These are phyloP conservation scores for Clunio marinus DNA, from an alignment of 2,888 invertebrate genomes.

Conservation along the genomic window DNA sequence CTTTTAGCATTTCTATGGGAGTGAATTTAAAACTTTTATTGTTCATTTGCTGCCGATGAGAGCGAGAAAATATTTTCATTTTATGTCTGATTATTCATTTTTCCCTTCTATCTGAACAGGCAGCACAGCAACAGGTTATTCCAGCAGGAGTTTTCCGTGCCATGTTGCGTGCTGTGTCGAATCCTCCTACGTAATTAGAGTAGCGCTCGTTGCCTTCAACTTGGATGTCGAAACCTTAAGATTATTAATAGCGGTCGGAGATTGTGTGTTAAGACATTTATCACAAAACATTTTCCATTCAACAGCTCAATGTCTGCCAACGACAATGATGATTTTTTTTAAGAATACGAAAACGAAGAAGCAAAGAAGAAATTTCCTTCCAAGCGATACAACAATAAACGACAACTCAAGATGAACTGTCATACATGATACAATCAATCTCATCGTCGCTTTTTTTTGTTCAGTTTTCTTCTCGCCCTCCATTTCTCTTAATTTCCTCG, in stretches of 20 bases:
- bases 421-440: conserved; percentile 35
- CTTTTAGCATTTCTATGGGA: not conserved
- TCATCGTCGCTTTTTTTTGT: not conserved
- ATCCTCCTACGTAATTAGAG: conserved; percentile 33
- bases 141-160: conserved; percentile 30
- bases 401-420: conserved; percentile 16
- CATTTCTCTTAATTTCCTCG: conserved; percentile 30
- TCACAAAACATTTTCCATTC: conserved; percentile 1
- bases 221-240: not conserved
- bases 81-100: conserved; percentile 23
- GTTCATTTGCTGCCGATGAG: not conserved
- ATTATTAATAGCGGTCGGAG: conserved; percentile 14
- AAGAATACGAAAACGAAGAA: not conserved
- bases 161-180: conserved; percentile 19
- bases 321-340: not conserved
- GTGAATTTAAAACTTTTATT: not conserved
- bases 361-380: not conserved
- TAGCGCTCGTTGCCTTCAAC: not conserved
- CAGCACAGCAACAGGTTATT: conserved; percentile 30
- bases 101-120: not conserved
- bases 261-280: conserved; percentile 2
- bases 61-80: conserved; percentile 1
- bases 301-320: not conserved
- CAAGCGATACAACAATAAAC: conserved; percentile 14
- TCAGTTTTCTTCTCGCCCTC: not conserved